Evolutionary conservation across 1,140 invertebrate species (phyloP).

Genomic region (Bilobella aurantiaca): DNA sequence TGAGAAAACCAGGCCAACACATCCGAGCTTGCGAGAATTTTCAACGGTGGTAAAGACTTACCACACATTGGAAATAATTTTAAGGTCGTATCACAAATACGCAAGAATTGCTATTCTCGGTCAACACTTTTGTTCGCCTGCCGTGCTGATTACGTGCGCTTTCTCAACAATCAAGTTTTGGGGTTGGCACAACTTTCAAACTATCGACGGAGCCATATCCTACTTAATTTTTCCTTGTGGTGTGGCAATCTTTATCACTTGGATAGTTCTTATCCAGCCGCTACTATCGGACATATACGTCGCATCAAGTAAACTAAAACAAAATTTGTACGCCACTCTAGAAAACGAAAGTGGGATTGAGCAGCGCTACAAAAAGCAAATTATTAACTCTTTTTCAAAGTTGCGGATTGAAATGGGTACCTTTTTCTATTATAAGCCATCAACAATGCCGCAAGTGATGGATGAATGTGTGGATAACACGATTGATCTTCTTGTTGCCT

Average conservation of each 20-base stretch:
- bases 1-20: no score
- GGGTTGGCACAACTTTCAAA: not conserved
- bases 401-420: not conserved
- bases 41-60: not conserved
- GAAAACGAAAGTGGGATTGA: not conserved
- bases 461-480: not conserved
- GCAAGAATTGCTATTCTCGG: not conserved
- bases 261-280: not conserved
- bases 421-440: not conserved
- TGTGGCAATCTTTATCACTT: not conserved
- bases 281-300: not conserved
- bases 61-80: not conserved
- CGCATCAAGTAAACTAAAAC: not conserved
- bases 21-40: no score
- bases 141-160: not conserved
- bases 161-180: not conserved
- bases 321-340: not conserved
- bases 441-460: not conserved
- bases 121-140: not conserved
- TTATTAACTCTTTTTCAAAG: not conserved
- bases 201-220: not conserved
- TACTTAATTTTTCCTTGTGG: conserved; percentile 1
- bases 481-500: not conserved
- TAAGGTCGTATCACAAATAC: not conserved
- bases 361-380: not conserved